Conservation (phyloP, 2,797 vertebrate genomes). For the Vespertilio murinus region DNA sequence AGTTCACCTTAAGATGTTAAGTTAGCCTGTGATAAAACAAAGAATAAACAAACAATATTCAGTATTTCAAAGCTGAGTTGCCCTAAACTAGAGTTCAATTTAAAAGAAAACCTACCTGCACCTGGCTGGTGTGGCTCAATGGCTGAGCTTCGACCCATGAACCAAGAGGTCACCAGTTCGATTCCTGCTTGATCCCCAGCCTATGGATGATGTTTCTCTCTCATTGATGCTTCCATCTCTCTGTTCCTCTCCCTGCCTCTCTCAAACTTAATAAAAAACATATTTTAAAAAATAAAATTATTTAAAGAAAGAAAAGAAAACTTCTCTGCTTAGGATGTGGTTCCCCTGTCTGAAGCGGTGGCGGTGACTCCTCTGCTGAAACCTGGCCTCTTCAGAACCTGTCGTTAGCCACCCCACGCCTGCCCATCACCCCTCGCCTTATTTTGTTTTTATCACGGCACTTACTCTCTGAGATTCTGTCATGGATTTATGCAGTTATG, state of each 20-base stretch:
- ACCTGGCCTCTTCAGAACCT: neutral
- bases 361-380: neutral
- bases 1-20: neutral
- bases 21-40: neutral
- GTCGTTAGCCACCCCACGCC: neutral
- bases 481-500: neutral
- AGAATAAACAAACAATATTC: neutral
- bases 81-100: neutral
- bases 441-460: neutral
- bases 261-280: too few relatives aligned
- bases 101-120: neutral
- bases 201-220: too few relatives aligned
- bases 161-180: too few relatives aligned
- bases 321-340: neutral
- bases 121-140: too few relatives aligned
- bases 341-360: neutral
- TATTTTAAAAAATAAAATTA: too few relatives aligned
- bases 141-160: too few relatives aligned
- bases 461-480: neutral
- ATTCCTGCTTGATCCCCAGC: too few relatives aligned
- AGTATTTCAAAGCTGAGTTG: neutral
- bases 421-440: neutral
- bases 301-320: too few relatives aligned
- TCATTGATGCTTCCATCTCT: too few relatives aligned
- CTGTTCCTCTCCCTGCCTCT: too few relatives aligned